Base-by-base conservation (phyloP, 1,140 invertebrate genomes). In the Streblospio benedicti region DNA sequence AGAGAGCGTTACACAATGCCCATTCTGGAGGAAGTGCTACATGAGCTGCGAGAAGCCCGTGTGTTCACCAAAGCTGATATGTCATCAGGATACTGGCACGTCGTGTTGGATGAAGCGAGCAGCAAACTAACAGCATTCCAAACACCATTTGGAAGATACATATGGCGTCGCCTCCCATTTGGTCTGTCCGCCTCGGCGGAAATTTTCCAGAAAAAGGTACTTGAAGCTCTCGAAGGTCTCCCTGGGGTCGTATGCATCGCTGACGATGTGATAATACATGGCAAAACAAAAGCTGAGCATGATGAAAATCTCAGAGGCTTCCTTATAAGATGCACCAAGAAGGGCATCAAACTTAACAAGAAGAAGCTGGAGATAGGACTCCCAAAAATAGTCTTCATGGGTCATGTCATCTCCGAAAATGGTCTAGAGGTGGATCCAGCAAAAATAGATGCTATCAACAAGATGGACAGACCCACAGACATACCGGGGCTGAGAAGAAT, bases 281-380 rank as follows among this genome's bases (percentile, higher is more conserved):
- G 69, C 6, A 25, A 47, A 20, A 62, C 60, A 27, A 38, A 62
- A 53, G 35, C 51, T 53, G 65, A 77, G 55, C 71, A 76, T 61
- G 65, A 74, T 53, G 25, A 53, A 33, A 71, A 62, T 32, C 58
- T 81, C 38, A 43, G 60, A 43, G 55, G 65, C 50, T 69, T 80
- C 16, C 64, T 76, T 43, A 44, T 70, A 52, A 45, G 69, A 59
- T 75, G 73, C 27, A 64, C 56, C 43, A 44, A 74, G 59, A 61
- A 65, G 51, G 67, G 71, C 64, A 65, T 80, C 30, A 70, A 65
- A 43, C 67, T 80, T 57, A 79, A 80, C 65, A 59, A 61, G 50
- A 63, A 63, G 23, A 80, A 76, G 72, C 4, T 56, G 31, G 30
- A n/a, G 33, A 4, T 56, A 25, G 20, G 12, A 23, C 4, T 38